phyloP scores from a whole-genome alignment of 2,113 vertebrate genomes.

The Peromyscus polionotus region DNA sequence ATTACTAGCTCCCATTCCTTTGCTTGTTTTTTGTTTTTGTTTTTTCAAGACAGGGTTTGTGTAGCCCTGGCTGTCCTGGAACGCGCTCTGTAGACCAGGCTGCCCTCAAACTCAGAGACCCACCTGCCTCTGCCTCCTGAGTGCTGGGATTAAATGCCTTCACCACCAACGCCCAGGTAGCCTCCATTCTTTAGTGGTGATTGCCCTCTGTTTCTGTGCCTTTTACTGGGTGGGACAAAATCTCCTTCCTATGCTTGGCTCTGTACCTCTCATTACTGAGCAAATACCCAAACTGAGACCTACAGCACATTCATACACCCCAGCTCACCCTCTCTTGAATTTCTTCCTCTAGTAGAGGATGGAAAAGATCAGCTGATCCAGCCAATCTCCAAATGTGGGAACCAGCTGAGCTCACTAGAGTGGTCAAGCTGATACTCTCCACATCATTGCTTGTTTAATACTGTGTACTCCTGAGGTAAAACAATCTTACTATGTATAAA shows the following conservation, averaged over 20 bases:
- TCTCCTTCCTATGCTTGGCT: neutral
- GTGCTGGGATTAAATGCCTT: neutral
- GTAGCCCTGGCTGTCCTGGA: neutral
- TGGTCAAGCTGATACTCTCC: neutral
- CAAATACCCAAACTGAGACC: slow-evolving; percentile 6
- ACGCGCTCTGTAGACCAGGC: neutral
- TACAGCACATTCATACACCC: neutral
- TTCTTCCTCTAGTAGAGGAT: neutral
- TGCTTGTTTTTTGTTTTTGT: neutral
- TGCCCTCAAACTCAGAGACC: neutral
- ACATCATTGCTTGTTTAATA: neutral
- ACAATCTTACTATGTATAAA: neutral
- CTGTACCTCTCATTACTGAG: neutral
- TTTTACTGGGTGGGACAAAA: slow-evolving; percentile 13
- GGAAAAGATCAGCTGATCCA: neutral
- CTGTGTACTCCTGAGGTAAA: neutral
- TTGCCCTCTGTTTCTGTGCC: neutral
- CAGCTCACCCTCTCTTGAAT: neutral
- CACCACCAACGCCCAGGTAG: neutral
- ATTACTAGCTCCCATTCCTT: neutral
- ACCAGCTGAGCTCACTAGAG: neutral
- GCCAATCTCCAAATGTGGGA: neutral
- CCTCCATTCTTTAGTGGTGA: neutral
- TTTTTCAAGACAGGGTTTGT: neutral
- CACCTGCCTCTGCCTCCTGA: neutral